phyloP scores from a whole-genome alignment of 2,797 vertebrate genomes.

The Mormyrops boulengeri region DNA sequence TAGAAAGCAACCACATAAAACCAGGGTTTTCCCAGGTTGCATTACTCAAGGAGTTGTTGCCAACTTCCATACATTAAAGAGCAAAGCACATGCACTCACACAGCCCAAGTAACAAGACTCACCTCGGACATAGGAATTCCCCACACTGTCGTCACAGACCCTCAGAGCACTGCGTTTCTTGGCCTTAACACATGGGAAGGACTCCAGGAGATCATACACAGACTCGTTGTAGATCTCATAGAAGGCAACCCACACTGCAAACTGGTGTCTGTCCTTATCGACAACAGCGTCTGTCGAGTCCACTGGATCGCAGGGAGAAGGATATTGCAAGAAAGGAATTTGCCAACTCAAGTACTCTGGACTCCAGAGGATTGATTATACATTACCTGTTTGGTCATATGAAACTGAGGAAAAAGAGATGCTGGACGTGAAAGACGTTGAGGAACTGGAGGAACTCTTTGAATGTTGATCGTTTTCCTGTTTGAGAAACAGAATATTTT shows the following conservation, averaged over 20 bases:
- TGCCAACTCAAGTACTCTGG: neutral
- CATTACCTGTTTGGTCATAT: constrained; percentile 47
- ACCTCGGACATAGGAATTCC: constrained; percentile 80
- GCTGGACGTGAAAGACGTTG: constrained; percentile 17
- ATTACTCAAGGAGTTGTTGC: neutral
- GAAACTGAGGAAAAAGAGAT: constrained; percentile 42
- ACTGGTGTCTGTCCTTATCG: constrained; percentile 44
- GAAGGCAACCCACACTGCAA: constrained; percentile 77
- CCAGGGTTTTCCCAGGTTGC: neutral
- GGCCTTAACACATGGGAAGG: constrained; percentile 49
- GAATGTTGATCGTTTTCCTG: constrained; percentile 49
- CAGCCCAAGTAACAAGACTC: neutral
- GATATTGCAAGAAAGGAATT: neutral
- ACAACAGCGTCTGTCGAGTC: constrained; percentile 29
- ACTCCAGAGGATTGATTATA: neutral
- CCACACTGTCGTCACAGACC: constrained; percentile 76
- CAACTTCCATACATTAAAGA: neutral
- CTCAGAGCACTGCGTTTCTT: constrained; percentile 68
- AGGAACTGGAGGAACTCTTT: constrained; percentile 29
- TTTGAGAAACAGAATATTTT: neutral
- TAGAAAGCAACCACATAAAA: neutral
- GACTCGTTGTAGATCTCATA: constrained; percentile 89
- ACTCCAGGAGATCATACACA: constrained; percentile 74
- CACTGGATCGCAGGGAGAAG: neutral
- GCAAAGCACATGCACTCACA: neutral